A percentile compares a stretch with the other conserved stretches of the same genome.
Evolutionary conservation across 2,888 invertebrate species (phyloP).

Genomic region (Dasypogon diadema): DNA sequence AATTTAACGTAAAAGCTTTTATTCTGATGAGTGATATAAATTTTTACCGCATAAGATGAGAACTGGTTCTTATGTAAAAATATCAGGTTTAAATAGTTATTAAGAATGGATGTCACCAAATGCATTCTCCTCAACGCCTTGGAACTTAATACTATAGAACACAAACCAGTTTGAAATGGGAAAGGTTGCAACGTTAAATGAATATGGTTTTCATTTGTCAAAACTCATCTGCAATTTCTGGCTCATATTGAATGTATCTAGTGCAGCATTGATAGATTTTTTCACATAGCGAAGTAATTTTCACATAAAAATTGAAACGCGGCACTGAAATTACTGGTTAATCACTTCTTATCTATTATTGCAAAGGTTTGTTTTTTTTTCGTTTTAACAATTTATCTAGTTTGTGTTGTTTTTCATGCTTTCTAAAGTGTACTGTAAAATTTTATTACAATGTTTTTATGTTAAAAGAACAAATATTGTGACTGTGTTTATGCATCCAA

Average conservation of each 20-base stretch:
- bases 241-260: not conserved
- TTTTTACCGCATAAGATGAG: too few relatives aligned
- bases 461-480: not conserved
- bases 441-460: not conserved
- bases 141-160: not conserved
- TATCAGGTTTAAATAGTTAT: not conserved
- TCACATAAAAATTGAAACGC: not conserved
- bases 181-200: not conserved
- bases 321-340: too few relatives aligned
- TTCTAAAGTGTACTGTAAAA: not conserved
- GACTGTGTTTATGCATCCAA: not conserved
- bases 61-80: too few relatives aligned
- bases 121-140: not conserved
- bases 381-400: too few relatives aligned
- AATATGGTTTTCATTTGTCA: not conserved
- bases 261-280: not conserved
- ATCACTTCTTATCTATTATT: not conserved
- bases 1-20: too few relatives aligned
- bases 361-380: too few relatives aligned
- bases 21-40: too few relatives aligned
- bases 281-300: not conserved
- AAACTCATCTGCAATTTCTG: not conserved
- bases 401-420: too few relatives aligned
- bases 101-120: not conserved
- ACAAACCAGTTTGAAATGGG: not conserved